Base-by-base conservation (phyloP, 2,113 vertebrate species). In the Sialia sialis region DNA sequence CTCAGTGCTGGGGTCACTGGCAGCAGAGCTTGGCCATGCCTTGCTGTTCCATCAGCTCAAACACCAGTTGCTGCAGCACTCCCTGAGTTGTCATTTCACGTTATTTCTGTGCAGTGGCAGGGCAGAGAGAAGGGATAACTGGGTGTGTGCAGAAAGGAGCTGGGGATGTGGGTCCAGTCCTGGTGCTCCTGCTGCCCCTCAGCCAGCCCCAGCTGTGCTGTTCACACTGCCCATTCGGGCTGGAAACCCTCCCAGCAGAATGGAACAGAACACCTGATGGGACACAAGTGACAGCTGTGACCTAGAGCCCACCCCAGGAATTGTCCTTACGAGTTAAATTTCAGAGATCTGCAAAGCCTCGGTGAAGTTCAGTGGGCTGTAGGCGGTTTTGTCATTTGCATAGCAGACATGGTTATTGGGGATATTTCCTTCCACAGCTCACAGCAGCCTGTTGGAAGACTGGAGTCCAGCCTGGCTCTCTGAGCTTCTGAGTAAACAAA, bases 401-500 rank as follows among this genome's bases (percentile, higher is more conserved):
- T 30, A 36, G 88, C 68, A 79, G 85, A 66, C 52, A 2, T 46
- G 0, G 4, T 94, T 84, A 84, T 6, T 64, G 54, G 60, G 70
- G 46, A 66, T 52, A 66, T 95, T 90, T 94, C 73, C 63, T 89
- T 76, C 83, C 46, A 14, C 51, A 32, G 22, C 48, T 83, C 73
- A 34, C 27, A 92, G 75, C 30, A 69, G 46, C 76, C 73, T 94
- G 48, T 49, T 29, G 32, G 63, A 51, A 68, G 66, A 3, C 67
- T 62, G 76, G 15, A 86, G 90, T 88, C 83, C 94, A 93, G 90
- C 80, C 62, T 76, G 27, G 66, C 60, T 95, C 56, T 77, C 69
- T 39, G 79, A 81, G 85, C 55, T 55, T 85, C 55, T 20, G n/a
- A 87, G 85, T 89, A 96, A 97, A 93, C 93, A 95, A 93, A 78